A percentile compares a stretch with the other conserved stretches of the same genome.
phyloP scores from a whole-genome alignment of 2,888 invertebrate species.

The Iselma pallidipennis region DNA sequence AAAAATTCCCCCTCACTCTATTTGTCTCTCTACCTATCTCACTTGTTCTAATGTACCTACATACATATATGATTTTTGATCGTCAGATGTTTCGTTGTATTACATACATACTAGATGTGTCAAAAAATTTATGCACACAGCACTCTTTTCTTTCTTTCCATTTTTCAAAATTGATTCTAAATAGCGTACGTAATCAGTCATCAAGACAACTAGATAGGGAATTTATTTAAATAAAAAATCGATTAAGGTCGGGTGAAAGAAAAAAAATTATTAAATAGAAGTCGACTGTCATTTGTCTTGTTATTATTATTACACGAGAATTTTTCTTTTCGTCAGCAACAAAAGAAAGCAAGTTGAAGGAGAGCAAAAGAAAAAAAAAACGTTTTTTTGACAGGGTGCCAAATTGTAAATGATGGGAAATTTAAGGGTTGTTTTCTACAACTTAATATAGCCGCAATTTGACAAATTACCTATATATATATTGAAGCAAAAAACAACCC shows the following conservation, averaged over 20 bases:
- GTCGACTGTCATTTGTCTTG: neutral
- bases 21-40: slow-evolving; percentile 41
- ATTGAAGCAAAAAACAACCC: neutral
- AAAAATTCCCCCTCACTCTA: slow-evolving; percentile 28
- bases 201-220: slow-evolving; percentile 25
- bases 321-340: too few relatives aligned
- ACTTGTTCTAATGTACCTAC: slow-evolving; percentile 25
- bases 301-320: too few relatives aligned
- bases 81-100: slow-evolving; percentile 31
- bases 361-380: neutral
- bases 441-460: neutral
- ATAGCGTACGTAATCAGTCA: slow-evolving; percentile 37
- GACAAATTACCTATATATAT: neutral
- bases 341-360: too few relatives aligned
- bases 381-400: neutral
- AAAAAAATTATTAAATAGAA: neutral
- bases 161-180: neutral
- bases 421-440: neutral
- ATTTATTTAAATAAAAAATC: slow-evolving; percentile 44
- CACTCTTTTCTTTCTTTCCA: neutral
- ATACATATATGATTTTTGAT: too few relatives aligned
- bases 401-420: neutral
- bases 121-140: too few relatives aligned
- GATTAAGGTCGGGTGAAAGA: slow-evolving; percentile 32
- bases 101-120: too few relatives aligned